These are phyloP conservation scores for Phrynosoma platyrhinos DNA, from an alignment of 2,113 vertebrate genomes.

Conservation along the genomic window DNA sequence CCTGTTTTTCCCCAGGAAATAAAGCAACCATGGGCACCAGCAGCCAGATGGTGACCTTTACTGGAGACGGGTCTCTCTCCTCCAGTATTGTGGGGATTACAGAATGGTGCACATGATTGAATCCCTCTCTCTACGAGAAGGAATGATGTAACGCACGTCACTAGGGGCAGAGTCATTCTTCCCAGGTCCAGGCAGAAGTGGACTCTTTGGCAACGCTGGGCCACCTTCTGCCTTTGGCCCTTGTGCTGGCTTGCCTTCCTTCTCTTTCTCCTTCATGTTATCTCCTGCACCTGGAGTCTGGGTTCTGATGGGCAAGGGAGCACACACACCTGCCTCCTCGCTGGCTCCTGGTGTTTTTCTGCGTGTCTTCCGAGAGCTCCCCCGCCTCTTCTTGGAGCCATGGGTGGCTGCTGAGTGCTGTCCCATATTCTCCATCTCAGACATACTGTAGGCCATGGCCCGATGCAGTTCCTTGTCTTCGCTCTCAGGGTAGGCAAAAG, in stretches of 20 bases:
- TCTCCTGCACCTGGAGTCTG: slow-evolving; percentile 22
- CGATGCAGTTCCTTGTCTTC: slow-evolving; percentile 83
- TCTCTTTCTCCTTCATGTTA: background rate
- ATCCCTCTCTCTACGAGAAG: slow-evolving; percentile 14
- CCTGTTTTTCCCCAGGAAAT: background rate
- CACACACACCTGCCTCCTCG: background rate
- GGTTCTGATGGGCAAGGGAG: background rate
- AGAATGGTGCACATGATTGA: slow-evolving; percentile 30
- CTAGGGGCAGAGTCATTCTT: background rate
- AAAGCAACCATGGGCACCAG: slow-evolving; percentile 3
- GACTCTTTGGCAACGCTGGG: background rate
- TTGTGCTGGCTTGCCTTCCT: background rate
- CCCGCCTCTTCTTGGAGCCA: slow-evolving; percentile 20
- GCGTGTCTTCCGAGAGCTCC: slow-evolving; percentile 52
- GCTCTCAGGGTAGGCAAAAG: slow-evolving; percentile 68
- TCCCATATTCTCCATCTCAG: slow-evolving; percentile 83
- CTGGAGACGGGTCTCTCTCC: background rate
- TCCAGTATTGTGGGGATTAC: slow-evolving; percentile 15
- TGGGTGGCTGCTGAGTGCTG: slow-evolving; percentile 65
- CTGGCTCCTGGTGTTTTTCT: background rate
- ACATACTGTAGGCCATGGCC: slow-evolving; percentile 87
- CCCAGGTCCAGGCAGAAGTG: background rate
- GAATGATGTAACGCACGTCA: background rate
- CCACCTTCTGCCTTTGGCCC: background rate
- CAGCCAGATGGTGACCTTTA: slow-evolving; percentile 28